A percentile compares a stretch with the other conserved stretches of the same genome.
Conservation (phyloP, 2,797 vertebrate species). For the Sphenodon punctatus region DNA sequence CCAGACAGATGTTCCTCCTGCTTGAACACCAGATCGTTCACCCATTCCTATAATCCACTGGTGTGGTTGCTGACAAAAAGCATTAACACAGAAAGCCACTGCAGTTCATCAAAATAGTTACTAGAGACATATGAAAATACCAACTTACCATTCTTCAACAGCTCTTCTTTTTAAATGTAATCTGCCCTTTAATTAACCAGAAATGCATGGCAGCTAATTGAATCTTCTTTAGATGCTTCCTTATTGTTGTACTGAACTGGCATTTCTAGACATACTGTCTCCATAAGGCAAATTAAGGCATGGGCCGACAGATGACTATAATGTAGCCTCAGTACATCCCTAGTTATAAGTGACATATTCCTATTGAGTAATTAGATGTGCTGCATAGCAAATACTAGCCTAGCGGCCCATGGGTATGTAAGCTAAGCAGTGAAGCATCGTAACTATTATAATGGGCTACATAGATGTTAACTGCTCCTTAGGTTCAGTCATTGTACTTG, state of each 20-base stretch:
- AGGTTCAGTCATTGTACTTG: fast-evolving
- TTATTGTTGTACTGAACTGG: neutral
- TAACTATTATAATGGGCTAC: neutral
- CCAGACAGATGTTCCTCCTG: neutral
- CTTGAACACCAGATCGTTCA: neutral
- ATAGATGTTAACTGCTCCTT: neutral
- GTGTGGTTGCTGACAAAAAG: neutral
- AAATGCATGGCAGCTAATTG: neutral
- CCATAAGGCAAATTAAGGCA: neutral
- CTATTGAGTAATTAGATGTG: neutral
- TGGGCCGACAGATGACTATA: neutral
- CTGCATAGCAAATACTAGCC: neutral
- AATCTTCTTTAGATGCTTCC: neutral
- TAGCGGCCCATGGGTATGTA: neutral
- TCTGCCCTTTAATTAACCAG: neutral
- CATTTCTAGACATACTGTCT: neutral
- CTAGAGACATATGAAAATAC: neutral
- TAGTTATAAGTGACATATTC: neutral
- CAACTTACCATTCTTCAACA: neutral
- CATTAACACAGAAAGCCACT: neutral
- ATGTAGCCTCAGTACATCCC: neutral
- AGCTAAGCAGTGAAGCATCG: neutral
- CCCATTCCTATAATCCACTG: neutral
- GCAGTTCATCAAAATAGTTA: neutral
- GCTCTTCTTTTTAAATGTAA: neutral